These are phyloP conservation scores for Xylocampa areola DNA, from an alignment of 2,888 invertebrate species.

Conservation along the genomic window DNA sequence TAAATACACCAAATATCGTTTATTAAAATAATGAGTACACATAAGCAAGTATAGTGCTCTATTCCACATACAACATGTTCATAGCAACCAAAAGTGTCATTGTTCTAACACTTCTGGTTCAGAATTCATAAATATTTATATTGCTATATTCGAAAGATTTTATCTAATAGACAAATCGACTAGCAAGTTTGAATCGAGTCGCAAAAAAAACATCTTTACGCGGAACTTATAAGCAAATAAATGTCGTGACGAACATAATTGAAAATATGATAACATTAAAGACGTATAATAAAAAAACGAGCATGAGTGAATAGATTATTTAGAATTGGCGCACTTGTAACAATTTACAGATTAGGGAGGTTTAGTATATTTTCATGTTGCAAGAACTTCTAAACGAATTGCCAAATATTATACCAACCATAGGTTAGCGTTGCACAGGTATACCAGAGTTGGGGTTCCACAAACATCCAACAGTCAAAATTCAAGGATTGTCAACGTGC, in stretches of 20 bases:
- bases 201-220: slow-evolving; percentile 47
- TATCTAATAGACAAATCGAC: slow-evolving; percentile 46
- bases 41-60: background rate
- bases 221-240: slow-evolving; percentile 43
- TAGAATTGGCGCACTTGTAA: background rate
- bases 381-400: too few species aligned
- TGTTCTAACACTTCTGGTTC: slow-evolving; percentile 55
- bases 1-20: too few species aligned
- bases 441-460: too few species aligned
- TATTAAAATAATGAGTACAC: background rate
- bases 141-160: slow-evolving; percentile 31
- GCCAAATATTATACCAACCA: too few species aligned
- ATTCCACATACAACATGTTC: background rate
- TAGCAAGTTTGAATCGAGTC: slow-evolving; percentile 10
- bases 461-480: too few species aligned
- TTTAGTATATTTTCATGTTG: too few species aligned
- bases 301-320: slow-evolving; percentile 5
- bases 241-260: slow-evolving; percentile 37
- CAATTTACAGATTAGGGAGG: too few species aligned
- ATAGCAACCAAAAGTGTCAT: slow-evolving; percentile 19
- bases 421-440: too few species aligned
- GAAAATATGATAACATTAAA: slow-evolving; percentile 15
- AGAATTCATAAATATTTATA: slow-evolving; percentile 53
- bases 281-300: slow-evolving; percentile 16
- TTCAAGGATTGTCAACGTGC: too few species aligned